Percentiles rank a stretch among this genome's conserved stretches.
Evolutionary conservation across 2,113 vertebrate genomes (phyloP).

Genomic region (Ptilonorhynchus violaceus): DNA sequence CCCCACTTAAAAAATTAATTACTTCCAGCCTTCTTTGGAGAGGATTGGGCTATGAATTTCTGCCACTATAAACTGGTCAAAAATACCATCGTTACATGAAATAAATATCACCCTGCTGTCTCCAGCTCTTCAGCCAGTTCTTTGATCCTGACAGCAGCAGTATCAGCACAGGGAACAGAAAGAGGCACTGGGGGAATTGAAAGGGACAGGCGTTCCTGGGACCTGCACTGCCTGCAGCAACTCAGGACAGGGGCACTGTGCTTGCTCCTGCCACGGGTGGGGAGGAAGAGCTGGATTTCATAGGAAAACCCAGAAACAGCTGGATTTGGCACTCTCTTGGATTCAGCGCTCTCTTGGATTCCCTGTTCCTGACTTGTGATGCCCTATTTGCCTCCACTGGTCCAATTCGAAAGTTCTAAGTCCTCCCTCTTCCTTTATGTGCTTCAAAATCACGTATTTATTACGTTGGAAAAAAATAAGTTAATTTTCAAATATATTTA

Average conservation of each 20-base stretch:
- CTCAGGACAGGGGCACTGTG: no score
- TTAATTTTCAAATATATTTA: neutral
- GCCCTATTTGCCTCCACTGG: neutral
- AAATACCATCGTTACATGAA: neutral
- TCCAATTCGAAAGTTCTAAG: neutral
- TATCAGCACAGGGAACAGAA: neutral
- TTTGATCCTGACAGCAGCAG: neutral
- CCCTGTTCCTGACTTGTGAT: neutral
- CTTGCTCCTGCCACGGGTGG: neutral
- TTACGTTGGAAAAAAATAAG: neutral
- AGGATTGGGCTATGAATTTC: neutral
- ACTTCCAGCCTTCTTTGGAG: neutral
- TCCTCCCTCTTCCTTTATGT: neutral
- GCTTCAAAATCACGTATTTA: neutral
- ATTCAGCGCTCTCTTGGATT: neutral
- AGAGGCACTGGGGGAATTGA: neutral
- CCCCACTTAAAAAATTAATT: neutral
- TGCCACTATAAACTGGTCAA: neutral
- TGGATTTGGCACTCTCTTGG: neutral
- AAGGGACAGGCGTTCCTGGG: neutral
- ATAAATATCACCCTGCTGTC: neutral
- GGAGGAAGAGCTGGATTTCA: neutral
- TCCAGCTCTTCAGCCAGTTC: neutral
- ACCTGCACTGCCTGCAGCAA: neutral
- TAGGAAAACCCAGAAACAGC: neutral